A percentile compares a stretch with the other conserved stretches of the same genome.
phyloP scores from a whole-genome alignment of 1,140 invertebrate species.

The Drosophila cardini region DNA sequence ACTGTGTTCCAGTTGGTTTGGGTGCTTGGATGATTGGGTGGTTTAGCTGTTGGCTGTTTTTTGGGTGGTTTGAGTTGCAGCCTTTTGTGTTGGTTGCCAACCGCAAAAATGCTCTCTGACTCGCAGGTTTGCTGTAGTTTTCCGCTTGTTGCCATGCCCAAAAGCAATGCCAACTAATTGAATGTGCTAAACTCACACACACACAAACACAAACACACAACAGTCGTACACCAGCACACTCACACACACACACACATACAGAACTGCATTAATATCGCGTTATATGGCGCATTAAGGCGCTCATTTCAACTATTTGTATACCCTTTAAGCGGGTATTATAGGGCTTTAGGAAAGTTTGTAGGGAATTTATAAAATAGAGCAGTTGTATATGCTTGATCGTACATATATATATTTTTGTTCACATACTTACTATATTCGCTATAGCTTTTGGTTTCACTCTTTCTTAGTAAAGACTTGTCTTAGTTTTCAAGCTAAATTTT shows the following conservation, averaged over 20 bases:
- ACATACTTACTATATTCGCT: no score
- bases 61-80: conserved; percentile 15
- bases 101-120: conserved; percentile 63
- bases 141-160: conserved; percentile 53
- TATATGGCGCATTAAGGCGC: conserved; percentile 75
- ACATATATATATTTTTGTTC: no score
- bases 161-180: conserved; percentile 75
- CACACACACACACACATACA: conserved; percentile 4
- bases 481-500: no score
- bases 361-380: no score
- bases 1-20: background rate
- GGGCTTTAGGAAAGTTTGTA: no score
- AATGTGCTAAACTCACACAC: conserved; percentile 68
- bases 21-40: background rate
- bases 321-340: no score
- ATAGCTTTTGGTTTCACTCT: no score
- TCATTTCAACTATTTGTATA: conserved; percentile 44
- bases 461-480: no score
- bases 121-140: conserved; percentile 27
- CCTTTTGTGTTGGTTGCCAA: conserved; percentile 63
- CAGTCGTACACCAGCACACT: background rate
- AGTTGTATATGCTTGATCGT: no score
- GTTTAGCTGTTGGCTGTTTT: no score
- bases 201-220: conserved; percentile 3
- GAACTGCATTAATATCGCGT: conserved; percentile 56